Percentiles rank a stretch among this genome's conserved stretches.
phyloP scores from a whole-genome alignment of 1,140 invertebrate genomes.

The Monochamus saltuarius region DNA sequence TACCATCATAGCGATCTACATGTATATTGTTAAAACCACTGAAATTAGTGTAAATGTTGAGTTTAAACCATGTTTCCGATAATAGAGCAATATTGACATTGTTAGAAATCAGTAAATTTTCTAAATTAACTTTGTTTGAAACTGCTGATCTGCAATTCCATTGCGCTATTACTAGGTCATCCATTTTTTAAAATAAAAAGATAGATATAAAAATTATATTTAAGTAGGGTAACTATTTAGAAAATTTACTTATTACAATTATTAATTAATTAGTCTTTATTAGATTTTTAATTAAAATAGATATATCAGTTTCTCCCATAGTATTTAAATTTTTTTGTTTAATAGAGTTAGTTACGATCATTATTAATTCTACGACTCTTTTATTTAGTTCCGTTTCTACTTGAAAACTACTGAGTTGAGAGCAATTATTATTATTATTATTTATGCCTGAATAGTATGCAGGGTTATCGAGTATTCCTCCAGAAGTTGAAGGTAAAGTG shows the following conservation, averaged over 20 bases:
- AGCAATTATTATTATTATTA: too few relatives aligned
- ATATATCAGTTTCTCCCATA: neutral
- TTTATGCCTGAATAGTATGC: too few relatives aligned
- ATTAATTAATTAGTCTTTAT: too few relatives aligned
- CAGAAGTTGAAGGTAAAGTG: too few relatives aligned
- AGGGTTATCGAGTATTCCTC: too few relatives aligned
- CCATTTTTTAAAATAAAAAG: neutral
- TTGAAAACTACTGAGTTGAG: too few relatives aligned
- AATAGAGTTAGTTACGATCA: neutral
- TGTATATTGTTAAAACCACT: neutral
- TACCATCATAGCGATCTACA: neutral
- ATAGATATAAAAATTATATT: neutral
- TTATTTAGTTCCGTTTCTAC: too few relatives aligned
- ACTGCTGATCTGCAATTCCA: conserved; percentile 1
- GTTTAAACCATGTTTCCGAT: conserved; percentile 12
- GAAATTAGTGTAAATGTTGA: neutral
- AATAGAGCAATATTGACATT: neutral
- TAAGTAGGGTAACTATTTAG: too few relatives aligned
- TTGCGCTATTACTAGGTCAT: neutral
- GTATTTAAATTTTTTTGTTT: neutral
- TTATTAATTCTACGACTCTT: neutral
- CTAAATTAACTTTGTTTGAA: conserved; percentile 1
- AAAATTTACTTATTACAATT: too few relatives aligned
- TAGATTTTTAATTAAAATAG: neutral
- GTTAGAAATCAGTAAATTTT: neutral